These are phyloP conservation scores for Philaethria dido DNA, from an alignment of 2,888 invertebrate genomes.

Conservation along the genomic window DNA sequence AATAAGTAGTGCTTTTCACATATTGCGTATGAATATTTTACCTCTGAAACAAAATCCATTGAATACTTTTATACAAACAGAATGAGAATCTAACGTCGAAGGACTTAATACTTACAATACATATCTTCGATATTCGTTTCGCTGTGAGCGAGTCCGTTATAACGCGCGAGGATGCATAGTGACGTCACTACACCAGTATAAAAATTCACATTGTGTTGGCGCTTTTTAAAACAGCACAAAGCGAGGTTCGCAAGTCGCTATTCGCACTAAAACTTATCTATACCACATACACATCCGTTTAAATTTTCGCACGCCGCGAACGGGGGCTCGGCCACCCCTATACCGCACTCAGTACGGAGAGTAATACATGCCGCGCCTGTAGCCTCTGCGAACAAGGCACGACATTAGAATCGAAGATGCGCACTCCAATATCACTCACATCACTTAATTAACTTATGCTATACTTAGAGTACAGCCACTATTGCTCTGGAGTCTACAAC, in stretches of 20 bases:
- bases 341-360: constrained; percentile 86
- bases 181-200: not conserved
- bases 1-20: constrained; percentile 15
- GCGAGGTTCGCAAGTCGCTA: constrained; percentile 8
- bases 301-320: constrained; percentile 49
- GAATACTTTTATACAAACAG: constrained; percentile 19
- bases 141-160: not conserved
- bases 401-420: constrained; percentile 51
- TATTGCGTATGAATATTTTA: constrained; percentile 4
- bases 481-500: not conserved
- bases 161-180: not conserved
- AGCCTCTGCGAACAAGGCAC: constrained; percentile 86
- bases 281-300: constrained; percentile 48
- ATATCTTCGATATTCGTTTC: not conserved
- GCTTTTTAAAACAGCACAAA: not conserved
- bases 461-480: not conserved
- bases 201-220: not conserved
- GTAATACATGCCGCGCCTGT: constrained; percentile 88
- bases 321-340: constrained; percentile 53
- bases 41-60: constrained; percentile 13
- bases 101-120: not conserved
- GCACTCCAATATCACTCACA: not conserved
- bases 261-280: constrained; percentile 46
- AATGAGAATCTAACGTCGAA: not conserved
- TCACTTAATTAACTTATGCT: not conserved